Evolutionary conservation across 2,113 vertebrate species (phyloP).

Genomic region (Leucoraja erinaceus): DNA sequence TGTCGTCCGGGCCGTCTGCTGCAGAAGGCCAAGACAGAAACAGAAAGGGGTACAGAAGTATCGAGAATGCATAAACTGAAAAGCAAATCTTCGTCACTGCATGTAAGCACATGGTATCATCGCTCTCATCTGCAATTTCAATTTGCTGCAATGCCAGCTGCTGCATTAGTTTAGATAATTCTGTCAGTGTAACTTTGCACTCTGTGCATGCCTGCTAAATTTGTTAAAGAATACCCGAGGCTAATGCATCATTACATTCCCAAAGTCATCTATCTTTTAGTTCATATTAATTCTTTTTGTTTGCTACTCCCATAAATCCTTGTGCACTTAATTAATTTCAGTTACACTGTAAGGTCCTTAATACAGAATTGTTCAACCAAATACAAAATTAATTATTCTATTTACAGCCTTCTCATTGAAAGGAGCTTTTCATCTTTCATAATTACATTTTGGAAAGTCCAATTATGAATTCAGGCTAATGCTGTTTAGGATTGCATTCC

Average conservation of each 20-base stretch:
- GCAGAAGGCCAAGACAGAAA: not conserved
- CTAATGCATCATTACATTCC: slow-evolving; percentile 90
- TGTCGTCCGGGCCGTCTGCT: too few relatives aligned
- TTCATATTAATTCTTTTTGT: slow-evolving; percentile 95
- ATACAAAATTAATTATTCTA: slow-evolving; percentile 99
- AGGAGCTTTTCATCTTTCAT: slow-evolving; percentile 99
- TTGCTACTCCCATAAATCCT: slow-evolving; percentile 98
- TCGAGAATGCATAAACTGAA: not conserved
- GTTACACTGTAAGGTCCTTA: slow-evolving; percentile 87
- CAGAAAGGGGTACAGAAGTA: not conserved
- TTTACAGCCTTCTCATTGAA: slow-evolving; percentile 98
- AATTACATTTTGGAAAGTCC: slow-evolving; percentile 96
- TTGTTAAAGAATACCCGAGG: slow-evolving; percentile 82
- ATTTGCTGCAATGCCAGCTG: slow-evolving; percentile 74
- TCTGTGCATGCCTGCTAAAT: slow-evolving; percentile 83
- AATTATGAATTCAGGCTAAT: slow-evolving; percentile 84
- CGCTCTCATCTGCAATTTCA: slow-evolving; percentile 41
- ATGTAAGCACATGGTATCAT: not conserved
- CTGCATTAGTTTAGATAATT: slow-evolving; percentile 85
- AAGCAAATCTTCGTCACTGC: not conserved
- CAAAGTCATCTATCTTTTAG: slow-evolving; percentile 96
- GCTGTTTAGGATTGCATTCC: slow-evolving; percentile 65
- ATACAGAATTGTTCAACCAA: slow-evolving; percentile 98
- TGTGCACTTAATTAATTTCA: slow-evolving; percentile 99
- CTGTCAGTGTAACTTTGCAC: slow-evolving; percentile 74